These are phyloP conservation scores for Hypanus sabinus DNA, from an alignment of 2,113 vertebrate genomes.

Conservation along the genomic window DNA sequence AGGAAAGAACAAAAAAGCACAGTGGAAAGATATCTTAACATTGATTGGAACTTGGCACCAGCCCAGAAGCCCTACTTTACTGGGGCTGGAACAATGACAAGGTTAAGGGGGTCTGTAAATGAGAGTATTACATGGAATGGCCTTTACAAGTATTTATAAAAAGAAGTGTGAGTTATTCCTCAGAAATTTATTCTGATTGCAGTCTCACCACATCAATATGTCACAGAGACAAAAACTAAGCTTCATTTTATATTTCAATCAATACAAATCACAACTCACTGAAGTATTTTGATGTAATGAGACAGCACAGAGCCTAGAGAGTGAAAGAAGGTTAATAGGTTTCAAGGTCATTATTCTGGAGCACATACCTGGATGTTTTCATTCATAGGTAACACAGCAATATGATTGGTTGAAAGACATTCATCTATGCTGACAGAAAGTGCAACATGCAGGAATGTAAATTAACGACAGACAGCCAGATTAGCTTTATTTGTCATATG, in stretches of 20 bases:
- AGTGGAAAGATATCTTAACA: not conserved
- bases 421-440: not conserved
- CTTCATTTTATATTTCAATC: conserved; percentile 16
- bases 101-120: not conserved
- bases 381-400: not conserved
- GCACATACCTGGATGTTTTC: not conserved
- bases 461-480: not conserved
- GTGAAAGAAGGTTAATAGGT: not conserved
- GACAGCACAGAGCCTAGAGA: not conserved
- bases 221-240: not conserved
- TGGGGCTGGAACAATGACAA: not conserved
- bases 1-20: conserved; percentile 19
- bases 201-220: conserved; percentile 2
- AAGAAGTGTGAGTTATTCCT: not conserved
- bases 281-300: conserved; percentile 9
- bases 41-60: not conserved
- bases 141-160: not conserved
- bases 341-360: not conserved
- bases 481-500: not conserved
- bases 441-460: not conserved
- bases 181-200: not conserved
- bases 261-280: conserved; percentile 16
- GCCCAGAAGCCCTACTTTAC: not conserved
- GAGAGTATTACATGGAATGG: not conserved
- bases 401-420: not conserved